A percentile compares a stretch with the other conserved stretches of the same genome.
These are phyloP conservation scores for Caenorhabditis angaria DNA, from an alignment of 2,888 invertebrate species.

Conservation along the genomic window DNA sequence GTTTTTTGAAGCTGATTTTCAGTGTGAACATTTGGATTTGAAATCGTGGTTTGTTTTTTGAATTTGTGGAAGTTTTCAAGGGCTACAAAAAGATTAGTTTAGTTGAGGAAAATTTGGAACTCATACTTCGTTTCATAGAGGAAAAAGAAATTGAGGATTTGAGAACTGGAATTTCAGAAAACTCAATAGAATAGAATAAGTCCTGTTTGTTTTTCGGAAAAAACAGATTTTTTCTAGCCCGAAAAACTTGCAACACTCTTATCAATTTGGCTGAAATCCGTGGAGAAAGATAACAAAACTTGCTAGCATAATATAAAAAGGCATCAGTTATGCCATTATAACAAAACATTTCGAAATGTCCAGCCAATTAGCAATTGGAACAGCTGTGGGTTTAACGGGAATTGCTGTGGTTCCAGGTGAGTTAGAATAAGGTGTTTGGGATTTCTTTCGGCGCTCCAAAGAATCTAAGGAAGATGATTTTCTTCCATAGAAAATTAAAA, in stretches of 20 bases:
- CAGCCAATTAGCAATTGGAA: conserved; percentile 34
- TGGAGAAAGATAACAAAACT: neutral
- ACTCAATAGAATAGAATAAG: no score
- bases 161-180: no score
- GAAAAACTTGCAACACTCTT: neutral
- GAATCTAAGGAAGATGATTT: no score
- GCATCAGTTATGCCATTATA: neutral
- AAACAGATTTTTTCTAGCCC: no score
- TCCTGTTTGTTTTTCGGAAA: no score
- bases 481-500: neutral
- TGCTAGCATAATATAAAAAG: neutral
- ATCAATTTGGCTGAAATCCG: neutral
- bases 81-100: neutral
- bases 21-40: neutral
- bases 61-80: neutral
- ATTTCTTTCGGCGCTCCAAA: no score
- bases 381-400: conserved; percentile 36
- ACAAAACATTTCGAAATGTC: conserved; percentile 13
- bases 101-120: no score
- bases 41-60: neutral
- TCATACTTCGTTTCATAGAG: no score
- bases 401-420: conserved; percentile 38
- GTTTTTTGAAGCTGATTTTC: neutral
- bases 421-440: no score
- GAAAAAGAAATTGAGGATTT: no score